Conservation (phyloP, 2,888 invertebrate species). For the Chalcosyrphus nemorum region DNA sequence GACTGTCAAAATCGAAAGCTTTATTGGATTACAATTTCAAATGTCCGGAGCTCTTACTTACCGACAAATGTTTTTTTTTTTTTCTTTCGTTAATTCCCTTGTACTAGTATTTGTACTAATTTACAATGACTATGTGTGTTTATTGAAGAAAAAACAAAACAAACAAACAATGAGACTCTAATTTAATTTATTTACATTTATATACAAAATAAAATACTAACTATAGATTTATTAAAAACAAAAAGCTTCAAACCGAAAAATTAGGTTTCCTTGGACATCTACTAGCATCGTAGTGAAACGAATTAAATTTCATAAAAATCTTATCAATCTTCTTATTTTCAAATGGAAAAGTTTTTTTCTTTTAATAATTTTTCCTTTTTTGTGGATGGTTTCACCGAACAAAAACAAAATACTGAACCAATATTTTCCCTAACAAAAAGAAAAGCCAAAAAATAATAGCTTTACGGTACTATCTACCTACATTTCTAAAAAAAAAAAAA, state of each 20-base stretch:
- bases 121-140: conserved; percentile 49
- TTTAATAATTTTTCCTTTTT: too few species aligned
- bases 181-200: conserved; percentile 49
- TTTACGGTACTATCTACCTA: too few species aligned
- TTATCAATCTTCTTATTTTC: background rate
- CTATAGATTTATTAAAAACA: conserved; percentile 32
- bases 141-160: conserved; percentile 19
- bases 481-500: conserved; percentile 47
- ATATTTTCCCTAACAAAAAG: conserved; percentile 43
- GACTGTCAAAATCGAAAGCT: conserved; percentile 73
- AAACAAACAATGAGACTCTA: conserved; percentile 21
- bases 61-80: conserved; percentile 56
- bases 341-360: background rate
- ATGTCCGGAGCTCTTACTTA: conserved; percentile 68
- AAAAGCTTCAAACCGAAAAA: conserved; percentile 42
- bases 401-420: conserved; percentile 59
- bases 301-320: background rate
- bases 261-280: conserved; percentile 65
- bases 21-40: conserved; percentile 69
- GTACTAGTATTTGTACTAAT: conserved; percentile 39
- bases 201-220: conserved; percentile 48
- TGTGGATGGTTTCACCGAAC: conserved; percentile 64
- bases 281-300: background rate
- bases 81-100: conserved; percentile 46
- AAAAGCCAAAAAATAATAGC: too few species aligned